Evolutionary conservation across 2,888 invertebrate species (phyloP).

Genomic region (Drosophila buzzatii): DNA sequence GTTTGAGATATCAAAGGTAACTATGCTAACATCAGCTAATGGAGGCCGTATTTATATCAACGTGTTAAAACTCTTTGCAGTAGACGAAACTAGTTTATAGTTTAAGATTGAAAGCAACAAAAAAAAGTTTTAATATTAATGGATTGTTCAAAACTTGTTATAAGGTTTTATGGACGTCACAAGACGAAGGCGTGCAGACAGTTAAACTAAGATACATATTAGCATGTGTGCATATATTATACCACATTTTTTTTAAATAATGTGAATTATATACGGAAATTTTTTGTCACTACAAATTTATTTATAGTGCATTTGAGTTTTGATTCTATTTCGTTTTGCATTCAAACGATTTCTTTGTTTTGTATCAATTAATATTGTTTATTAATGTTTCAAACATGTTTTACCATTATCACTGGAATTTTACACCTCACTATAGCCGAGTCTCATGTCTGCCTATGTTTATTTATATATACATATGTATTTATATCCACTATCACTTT

Average conservation of each 20-base stretch:
- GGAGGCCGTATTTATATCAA: slow-evolving; percentile 31
- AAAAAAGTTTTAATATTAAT: slow-evolving; percentile 15
- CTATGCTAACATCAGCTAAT: slow-evolving; percentile 15
- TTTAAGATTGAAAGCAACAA: slow-evolving; percentile 5
- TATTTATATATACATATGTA: neutral
- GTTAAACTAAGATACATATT: slow-evolving; percentile 4
- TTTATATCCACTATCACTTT: slow-evolving; percentile 23
- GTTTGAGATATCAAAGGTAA: slow-evolving; percentile 42
- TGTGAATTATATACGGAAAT: neutral
- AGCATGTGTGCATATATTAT: slow-evolving; percentile 7
- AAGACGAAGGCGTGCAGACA: slow-evolving; percentile 17
- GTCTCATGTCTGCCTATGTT: neutral
- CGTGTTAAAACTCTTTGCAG: neutral
- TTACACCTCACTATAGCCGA: neutral
- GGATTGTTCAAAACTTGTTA: slow-evolving; percentile 18
- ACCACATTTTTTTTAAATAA: neutral
- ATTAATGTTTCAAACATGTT: slow-evolving; percentile 6
- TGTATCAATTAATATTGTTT: slow-evolving; percentile 12
- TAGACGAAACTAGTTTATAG: slow-evolving; percentile 27
- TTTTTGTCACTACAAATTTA: neutral
- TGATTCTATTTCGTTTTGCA: neutral
- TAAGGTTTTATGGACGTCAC: slow-evolving; percentile 20
- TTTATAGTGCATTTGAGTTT: neutral
- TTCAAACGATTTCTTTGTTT: neutral
- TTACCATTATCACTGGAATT: slow-evolving; percentile 1